phyloP scores from a whole-genome alignment of 2,797 vertebrate species.

The Selene dorsalis region DNA sequence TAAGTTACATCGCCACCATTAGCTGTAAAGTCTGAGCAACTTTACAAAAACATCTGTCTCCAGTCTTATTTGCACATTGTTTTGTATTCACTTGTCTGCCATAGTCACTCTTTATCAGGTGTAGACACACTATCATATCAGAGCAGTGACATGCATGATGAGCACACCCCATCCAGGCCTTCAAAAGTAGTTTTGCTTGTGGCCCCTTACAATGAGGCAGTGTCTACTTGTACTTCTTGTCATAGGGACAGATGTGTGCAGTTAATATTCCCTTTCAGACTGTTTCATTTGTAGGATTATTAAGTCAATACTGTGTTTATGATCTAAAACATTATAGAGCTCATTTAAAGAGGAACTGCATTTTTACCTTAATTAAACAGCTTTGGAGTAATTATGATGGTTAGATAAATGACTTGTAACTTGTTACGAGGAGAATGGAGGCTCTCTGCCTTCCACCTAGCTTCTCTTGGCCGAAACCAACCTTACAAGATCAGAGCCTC shows the following conservation, averaged over 20 bases:
- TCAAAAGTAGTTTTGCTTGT: not conserved
- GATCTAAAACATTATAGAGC: not conserved
- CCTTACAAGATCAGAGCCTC: no score
- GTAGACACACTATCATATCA: slow-evolving; percentile 19
- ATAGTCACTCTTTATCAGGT: slow-evolving; percentile 36
- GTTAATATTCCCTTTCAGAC: not conserved
- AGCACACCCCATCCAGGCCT: not conserved
- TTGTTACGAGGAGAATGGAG: no score
- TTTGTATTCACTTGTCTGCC: not conserved
- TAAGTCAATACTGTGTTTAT: not conserved
- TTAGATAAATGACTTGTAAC: no score
- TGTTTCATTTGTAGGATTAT: not conserved
- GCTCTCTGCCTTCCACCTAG: no score
- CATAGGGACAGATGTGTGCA: not conserved
- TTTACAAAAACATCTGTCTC: not conserved
- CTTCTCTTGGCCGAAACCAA: no score
- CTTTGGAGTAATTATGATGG: no score
- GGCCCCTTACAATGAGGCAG: not conserved
- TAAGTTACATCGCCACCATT: not conserved
- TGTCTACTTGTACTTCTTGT: not conserved
- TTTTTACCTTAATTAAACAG: no score
- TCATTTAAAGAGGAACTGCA: not conserved
- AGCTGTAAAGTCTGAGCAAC: not conserved
- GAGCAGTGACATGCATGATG: not conserved
- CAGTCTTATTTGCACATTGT: slow-evolving; percentile 13